Evolutionary conservation across 1,140 invertebrate genomes (phyloP), one percentile per base, ranked within the genome.

Genomic region (Tetramorium alpestre): DNA sequence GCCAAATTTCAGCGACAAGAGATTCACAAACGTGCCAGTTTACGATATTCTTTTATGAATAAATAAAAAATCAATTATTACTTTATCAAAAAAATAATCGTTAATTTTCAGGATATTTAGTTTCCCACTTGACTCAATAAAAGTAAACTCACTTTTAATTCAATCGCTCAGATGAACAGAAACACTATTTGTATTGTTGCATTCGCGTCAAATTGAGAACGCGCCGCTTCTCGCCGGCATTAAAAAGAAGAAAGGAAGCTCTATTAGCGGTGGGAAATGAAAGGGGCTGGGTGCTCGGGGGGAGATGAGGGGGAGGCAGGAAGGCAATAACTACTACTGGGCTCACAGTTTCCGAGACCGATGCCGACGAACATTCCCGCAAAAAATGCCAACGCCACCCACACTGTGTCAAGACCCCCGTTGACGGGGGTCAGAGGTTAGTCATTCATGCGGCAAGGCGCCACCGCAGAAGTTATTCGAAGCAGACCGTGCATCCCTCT

Each of bases 361-460:
- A 87, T 91, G 87, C 90, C 93, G 91, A 80, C 90, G 86, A 90
- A 90, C 90, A 92, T 88, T 91, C 92, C 88, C 90, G 93, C 92
- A 94, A 94, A 93, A 94, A 94, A 94, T 93, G 81, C 49, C 92
- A 87, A 90, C 92, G 91, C 94, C 93, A 94, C 94, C 93, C 93
- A 92, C 91, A 91, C 89, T 76, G 89, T 76, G 77, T 58, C 51
- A 69, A 51, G 77, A 93, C 90, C 89, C 88, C 88, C 85, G 88
- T 89, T 90, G 89, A 87, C 86, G 90, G 82, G 64, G 92, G 92
- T 90, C 93, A 94, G 93, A 94, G 92, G 93, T 94, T 94, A 93
- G 91, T 94, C 93, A 94, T 94, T 94, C 93, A 94, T 90, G 94
- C 94, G 93, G 93, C 91, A 93, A 94, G 93, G 93, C 94, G 94